A percentile compares a stretch with the other conserved stretches of the same genome.
Evolutionary conservation across 2,113 vertebrate species (phyloP).

Genomic region (Melanerpes aurifrons): DNA sequence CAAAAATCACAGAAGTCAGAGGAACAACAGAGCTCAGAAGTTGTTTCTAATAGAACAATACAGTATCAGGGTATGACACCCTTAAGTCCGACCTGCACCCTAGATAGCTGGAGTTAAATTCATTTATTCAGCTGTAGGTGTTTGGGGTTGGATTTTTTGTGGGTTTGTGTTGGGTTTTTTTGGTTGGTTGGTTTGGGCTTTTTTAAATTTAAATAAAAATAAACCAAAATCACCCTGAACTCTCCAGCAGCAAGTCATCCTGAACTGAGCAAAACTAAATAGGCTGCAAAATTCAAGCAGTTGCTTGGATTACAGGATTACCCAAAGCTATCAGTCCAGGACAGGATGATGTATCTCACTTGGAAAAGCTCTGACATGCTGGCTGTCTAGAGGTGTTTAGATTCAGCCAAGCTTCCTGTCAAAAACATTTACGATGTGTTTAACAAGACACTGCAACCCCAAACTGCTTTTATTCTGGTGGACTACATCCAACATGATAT

Average conservation of each 20-base stretch:
- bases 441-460: not conserved
- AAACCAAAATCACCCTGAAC: not conserved
- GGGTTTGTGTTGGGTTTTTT: not conserved
- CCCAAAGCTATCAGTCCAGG: not conserved
- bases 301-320: constrained; percentile 37
- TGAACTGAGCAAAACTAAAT: not conserved
- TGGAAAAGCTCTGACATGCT: not conserved
- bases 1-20: not conserved
- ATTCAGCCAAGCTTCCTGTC: not conserved
- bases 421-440: constrained; percentile 15
- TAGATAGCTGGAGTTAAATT: not conserved
- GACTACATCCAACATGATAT: not conserved
- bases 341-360: not conserved
- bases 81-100: not conserved
- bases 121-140: not conserved
- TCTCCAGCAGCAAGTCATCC: not conserved
- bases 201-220: not conserved
- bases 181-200: too few species aligned
- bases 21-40: not conserved
- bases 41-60: not conserved
- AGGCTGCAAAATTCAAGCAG: constrained; percentile 13
- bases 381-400: not conserved
- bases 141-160: not conserved
- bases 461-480: not conserved
- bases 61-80: not conserved